Base-by-base conservation (phyloP, 2,888 invertebrate species). In the Drosophila sordidula region DNA sequence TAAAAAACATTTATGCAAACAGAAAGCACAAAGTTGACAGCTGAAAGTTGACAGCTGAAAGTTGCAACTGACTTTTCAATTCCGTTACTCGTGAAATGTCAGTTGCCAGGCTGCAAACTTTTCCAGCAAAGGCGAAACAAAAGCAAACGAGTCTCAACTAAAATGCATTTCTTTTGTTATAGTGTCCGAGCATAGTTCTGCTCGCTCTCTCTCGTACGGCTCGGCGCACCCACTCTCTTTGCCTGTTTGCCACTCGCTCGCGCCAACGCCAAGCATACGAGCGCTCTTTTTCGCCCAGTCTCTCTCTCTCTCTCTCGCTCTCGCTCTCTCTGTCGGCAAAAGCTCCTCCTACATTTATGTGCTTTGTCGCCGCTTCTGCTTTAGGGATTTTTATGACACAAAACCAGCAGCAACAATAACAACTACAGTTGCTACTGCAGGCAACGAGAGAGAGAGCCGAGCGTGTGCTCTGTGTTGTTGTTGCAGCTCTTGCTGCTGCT, bases 371-470 rank as follows among this genome's bases (percentile, higher is more conserved):
- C 61, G 65, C 73, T 59, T 49, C 42, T 38, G 81, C 72, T 78
- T 83, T 83, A 71, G 89, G 84, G 87, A 85, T 87, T 85, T 87
- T 89, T 78, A 70, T 80, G 73, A 65, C 77, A 75, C 18, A 75
- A 68, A 57, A 50, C 57, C 61, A 49, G 11, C 56, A 44, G 22
- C 59, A 54, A 14, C 42, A 49, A 25, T n/a, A 44, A 25, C 54
- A 39, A 26, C 62, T 26, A 45, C 22, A 42, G 52, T 18, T 18
- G 18, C 18, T 18, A 2, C 2, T 1, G 18, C 18, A 1, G 2
- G 18, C 18, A 18, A 1, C 18, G 18, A 18, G 18, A 18, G 29
- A 29, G 55, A 64, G 70, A 64, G 70, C 50, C 71, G 71, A 76
- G 38, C 29, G 32, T 26, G 36, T 18, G 18, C n/a, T 36, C 5